Evolutionary conservation across 2,797 vertebrate species (phyloP).

Genomic region (Chrysocyon brachyurus): DNA sequence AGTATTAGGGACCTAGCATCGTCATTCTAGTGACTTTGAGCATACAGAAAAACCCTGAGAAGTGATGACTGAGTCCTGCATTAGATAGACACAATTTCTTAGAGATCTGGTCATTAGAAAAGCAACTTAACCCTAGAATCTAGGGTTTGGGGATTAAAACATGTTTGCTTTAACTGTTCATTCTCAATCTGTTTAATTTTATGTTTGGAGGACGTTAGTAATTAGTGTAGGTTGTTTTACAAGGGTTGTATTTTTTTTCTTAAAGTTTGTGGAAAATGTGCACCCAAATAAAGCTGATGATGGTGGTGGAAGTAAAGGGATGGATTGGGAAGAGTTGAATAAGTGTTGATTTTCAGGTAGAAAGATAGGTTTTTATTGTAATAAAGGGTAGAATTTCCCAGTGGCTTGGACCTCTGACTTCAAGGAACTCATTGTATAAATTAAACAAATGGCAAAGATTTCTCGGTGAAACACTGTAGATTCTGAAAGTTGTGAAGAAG

Average conservation of each 20-base stretch:
- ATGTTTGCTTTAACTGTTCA: not conserved
- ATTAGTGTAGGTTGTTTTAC: not conserved
- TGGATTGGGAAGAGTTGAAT: not conserved
- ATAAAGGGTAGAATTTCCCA: not conserved
- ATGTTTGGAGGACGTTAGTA: not conserved
- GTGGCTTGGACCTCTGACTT: not conserved
- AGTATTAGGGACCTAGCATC: not conserved
- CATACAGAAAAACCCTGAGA: not conserved
- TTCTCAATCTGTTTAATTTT: not conserved
- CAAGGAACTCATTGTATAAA: not conserved
- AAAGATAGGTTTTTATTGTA: not conserved
- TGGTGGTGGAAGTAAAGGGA: not conserved
- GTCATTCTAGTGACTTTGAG: not conserved
- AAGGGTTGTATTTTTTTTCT: constrained; percentile 5
- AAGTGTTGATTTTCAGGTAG: not conserved
- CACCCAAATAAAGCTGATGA: not conserved
- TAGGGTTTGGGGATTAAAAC: not conserved
- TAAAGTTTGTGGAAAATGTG: constrained; percentile 6
- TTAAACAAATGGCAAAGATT: not conserved
- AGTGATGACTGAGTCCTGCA: not conserved
- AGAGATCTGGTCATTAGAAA: not conserved
- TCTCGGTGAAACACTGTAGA: not conserved
- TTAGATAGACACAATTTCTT: not conserved
- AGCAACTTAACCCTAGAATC: not conserved
- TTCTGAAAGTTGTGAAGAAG: not conserved